Evolutionary conservation across 2,888 invertebrate species (phyloP), one percentile per base, ranked within the genome.

Genomic region (Oxycera nigricornis): DNA sequence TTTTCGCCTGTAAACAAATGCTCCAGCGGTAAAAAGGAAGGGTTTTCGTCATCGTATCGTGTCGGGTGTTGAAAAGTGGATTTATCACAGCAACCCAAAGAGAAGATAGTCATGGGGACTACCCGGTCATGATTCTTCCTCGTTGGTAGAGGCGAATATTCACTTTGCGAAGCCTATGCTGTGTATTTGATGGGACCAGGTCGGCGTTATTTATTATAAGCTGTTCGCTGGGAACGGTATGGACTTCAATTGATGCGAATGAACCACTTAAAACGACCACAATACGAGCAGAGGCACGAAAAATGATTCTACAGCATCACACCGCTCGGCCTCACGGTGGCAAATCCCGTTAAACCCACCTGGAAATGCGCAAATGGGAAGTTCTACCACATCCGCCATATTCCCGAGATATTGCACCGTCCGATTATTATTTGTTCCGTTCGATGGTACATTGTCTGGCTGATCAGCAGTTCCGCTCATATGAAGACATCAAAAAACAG

Each of bases 381-480:
- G 55, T 55, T 14, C 55, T 55, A 55, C 24, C 55, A 4, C 14
- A 55, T 6, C 55, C 14, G 55, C 55, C 24, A 55, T 55, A 55
- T 55, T 55, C 22, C 55, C 24, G 4, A 55, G 20, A 55, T 55
- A 22, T 55, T 55, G 55, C 55, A n/a, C n/a, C 14, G 55, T 24
- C 22, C 22, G 55, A 55, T 24, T 24, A 24, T 55, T 55, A 55
- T 24, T 55, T 55, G 55, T 24, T 55, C 55, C 55, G 55, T 55
- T 55, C 50, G 50, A 50, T 50, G 50, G 50, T n/a, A 50, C 50
- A 55, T 22, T 4, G 55, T 24, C 55, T 22, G 22, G 55, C 55
- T 55, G 24, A 55, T 55, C 55, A 55, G 20, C 55, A 55, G 20
- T 55, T 55, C n/a, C 55, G 6, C 55, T 22, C 20, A 55, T 22